phyloP scores from a whole-genome alignment of 2,888 invertebrate genomes.

The Lumbricus terrestris region DNA sequence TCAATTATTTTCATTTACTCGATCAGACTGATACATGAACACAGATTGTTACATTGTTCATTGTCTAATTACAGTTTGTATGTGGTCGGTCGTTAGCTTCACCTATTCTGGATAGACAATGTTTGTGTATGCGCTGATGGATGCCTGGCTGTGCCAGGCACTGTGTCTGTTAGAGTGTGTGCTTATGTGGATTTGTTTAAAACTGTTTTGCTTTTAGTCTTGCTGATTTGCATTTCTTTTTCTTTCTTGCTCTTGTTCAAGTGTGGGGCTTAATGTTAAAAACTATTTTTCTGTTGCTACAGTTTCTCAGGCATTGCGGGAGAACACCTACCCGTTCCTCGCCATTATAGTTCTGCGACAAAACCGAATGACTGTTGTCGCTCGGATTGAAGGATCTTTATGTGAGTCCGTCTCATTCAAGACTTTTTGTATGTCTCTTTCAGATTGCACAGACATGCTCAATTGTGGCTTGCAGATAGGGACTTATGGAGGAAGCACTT shows the following conservation, averaged over 20 bases:
- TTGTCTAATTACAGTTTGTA: too few species aligned
- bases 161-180: too few species aligned
- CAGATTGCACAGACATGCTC: not conserved
- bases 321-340: conserved; percentile 80
- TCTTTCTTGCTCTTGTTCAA: not conserved
- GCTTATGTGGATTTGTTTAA: not conserved
- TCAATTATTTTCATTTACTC: too few species aligned
- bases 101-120: too few species aligned
- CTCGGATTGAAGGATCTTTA: conserved; percentile 80
- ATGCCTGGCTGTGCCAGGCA: too few species aligned
- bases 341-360: conserved; percentile 86
- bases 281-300: conserved; percentile 32
- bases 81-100: too few species aligned
- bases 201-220: not conserved
- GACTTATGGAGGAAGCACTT: too few species aligned
- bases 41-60: too few species aligned
- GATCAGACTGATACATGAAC: too few species aligned
- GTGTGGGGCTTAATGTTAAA: not conserved
- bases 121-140: too few species aligned
- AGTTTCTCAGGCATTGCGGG: conserved; percentile 83
- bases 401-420: conserved; percentile 49
- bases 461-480: too few species aligned
- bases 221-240: not conserved
- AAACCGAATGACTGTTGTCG: conserved; percentile 89
- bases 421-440: not conserved